A percentile compares a stretch with the other conserved stretches of the same genome.
These are phyloP conservation scores for Melitaea athalia DNA, from an alignment of 2,888 invertebrate species.

Conservation along the genomic window DNA sequence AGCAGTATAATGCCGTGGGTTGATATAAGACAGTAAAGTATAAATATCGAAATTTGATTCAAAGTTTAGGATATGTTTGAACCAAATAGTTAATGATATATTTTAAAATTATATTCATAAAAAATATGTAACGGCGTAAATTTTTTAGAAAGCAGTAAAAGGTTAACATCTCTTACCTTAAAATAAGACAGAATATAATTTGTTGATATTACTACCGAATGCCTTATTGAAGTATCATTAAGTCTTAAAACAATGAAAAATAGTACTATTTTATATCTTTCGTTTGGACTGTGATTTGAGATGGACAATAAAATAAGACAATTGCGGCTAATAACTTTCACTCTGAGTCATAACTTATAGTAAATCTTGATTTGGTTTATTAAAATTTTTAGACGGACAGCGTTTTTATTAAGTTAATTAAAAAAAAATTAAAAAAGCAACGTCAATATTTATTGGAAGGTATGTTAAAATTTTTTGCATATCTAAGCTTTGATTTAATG, in stretches of 20 bases:
- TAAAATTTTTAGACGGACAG: neutral
- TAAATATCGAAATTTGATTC: too few species aligned
- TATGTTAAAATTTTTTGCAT: too few species aligned
- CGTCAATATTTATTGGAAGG: too few species aligned
- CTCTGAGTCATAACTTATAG: neutral
- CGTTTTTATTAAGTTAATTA: neutral
- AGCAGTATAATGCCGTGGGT: too few species aligned
- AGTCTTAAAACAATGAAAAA: neutral
- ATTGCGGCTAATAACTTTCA: neutral
- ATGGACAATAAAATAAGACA: neutral
- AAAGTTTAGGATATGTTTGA: too few species aligned
- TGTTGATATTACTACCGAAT: neutral
- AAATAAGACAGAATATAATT: neutral
- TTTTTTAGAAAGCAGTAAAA: too few species aligned
- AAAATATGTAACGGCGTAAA: too few species aligned
- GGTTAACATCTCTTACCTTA: too few species aligned
- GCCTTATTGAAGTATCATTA: neutral
- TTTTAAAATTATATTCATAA: too few species aligned
- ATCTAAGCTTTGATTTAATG: too few species aligned
- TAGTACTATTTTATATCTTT: neutral
- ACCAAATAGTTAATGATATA: too few species aligned
- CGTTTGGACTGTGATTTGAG: neutral
- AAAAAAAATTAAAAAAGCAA: neutral
- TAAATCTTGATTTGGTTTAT: conserved; percentile 1
- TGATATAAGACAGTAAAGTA: too few species aligned